Evolutionary conservation across 2,888 invertebrate genomes (phyloP).

Genomic region (Oligia fasciuncula): DNA sequence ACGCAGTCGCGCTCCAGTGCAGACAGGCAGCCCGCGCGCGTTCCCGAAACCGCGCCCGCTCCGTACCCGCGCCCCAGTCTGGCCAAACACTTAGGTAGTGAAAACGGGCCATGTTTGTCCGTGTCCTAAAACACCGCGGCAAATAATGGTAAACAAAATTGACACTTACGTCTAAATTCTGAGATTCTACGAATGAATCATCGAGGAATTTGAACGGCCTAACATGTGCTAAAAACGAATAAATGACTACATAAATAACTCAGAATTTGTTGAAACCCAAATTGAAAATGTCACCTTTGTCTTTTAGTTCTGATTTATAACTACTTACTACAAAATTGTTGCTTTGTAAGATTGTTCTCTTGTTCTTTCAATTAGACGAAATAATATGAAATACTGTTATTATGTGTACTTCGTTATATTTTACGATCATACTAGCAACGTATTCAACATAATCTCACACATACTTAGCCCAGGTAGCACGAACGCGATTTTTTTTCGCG

Average conservation of each 20-base stretch:
- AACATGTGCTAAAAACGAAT: constrained; percentile 37
- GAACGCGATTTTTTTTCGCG: too few species aligned
- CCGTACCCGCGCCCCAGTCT: too few species aligned
- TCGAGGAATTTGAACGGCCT: constrained; percentile 41
- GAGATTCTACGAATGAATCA: constrained; percentile 58
- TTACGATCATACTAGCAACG: constrained; percentile 4
- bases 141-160: constrained; percentile 54
- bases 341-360: background rate
- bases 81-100: too few species aligned
- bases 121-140: constrained; percentile 2
- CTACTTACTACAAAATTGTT: constrained; percentile 1
- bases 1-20: too few species aligned
- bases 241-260: constrained; percentile 34
- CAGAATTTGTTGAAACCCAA: constrained; percentile 32
- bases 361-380: constrained; percentile 14
- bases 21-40: too few species aligned
- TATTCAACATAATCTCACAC: too few species aligned
- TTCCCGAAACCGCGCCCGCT: too few species aligned
- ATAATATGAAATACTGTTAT: background rate
- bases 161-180: constrained; percentile 63
- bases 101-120: background rate
- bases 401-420: constrained; percentile 17
- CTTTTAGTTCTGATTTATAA: constrained; percentile 40
- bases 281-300: constrained; percentile 36
- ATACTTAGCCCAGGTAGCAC: too few species aligned